Base-by-base conservation (phyloP, 1,140 invertebrate genomes). In the Acromyrmex heyeri region DNA sequence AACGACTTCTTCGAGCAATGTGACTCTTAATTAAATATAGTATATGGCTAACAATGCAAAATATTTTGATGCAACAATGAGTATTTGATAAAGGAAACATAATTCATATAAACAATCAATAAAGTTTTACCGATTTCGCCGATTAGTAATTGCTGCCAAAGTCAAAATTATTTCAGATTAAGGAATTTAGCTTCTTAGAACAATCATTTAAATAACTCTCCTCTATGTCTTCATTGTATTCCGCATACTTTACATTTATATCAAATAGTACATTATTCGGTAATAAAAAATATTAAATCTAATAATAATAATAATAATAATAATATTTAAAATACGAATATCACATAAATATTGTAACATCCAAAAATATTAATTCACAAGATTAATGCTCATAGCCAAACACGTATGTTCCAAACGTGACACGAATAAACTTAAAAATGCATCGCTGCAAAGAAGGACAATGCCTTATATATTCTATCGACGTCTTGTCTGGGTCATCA, bases 401-500 rank as follows among this genome's bases (percentile, higher is more conserved):
- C 6, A 44, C 34, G 12, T 53, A n/a, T 24, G 44, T 57, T 38
- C 21, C 24, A 59, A 77, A 82, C 61, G 34, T 69, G 69, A 83
- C 57, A 30, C 50, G 72, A 64, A 65, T 21, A 34, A 77, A 48
- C 61, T 67, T 55, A 30, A 64, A 48, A 83, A 75, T 57, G 55
- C 67, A 72, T 82, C 48, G 30, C 24, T 48, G 67, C 76, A 89
- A 83, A 90, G 91, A 93, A 91, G 87, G 87, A 89, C 91, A 86
- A 77, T 73, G 75, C 89, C 92, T 91, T 78, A 85, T 93, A 82
- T 93, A 93, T 93, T 93, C 93, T 73, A 75, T 69, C 72, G 86
- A 76, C 86, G 92, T 87, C 27, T 86, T 83, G 91, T 90, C 85
- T 88, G 89, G 88, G 83, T 92, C 91, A 89, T 93, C 90, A 93